Conservation (phyloP, 2,888 invertebrate species). For the Diarsia dahlii region DNA sequence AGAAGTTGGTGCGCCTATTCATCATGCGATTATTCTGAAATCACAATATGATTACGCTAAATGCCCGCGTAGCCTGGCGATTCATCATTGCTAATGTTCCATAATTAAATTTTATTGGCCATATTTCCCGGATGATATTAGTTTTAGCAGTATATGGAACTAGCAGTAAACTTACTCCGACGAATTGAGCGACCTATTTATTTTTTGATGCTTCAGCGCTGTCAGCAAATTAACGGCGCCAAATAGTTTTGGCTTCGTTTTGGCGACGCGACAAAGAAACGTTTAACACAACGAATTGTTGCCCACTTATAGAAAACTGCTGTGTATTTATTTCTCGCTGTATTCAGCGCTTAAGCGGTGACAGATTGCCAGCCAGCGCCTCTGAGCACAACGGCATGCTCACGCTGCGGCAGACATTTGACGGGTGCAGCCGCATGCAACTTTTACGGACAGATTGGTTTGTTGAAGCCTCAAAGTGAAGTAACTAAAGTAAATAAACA, state of each 20-base stretch:
- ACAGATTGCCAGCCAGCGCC: slow-evolving; percentile 49
- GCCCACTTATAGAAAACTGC: slow-evolving; percentile 57
- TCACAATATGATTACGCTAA: slow-evolving; percentile 86
- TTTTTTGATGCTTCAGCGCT: slow-evolving; percentile 42
- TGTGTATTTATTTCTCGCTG: slow-evolving; percentile 54
- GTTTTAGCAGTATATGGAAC: slow-evolving; percentile 63
- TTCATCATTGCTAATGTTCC: slow-evolving; percentile 83
- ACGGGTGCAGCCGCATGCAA: slow-evolving; percentile 48
- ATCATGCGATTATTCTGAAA: slow-evolving; percentile 86
- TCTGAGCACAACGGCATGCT: slow-evolving; percentile 14
- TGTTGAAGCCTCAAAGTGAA: slow-evolving; percentile 36
- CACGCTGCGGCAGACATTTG: slow-evolving; percentile 50
- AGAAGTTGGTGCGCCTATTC: slow-evolving; percentile 78
- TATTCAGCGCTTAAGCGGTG: slow-evolving; percentile 55
- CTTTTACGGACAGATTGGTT: slow-evolving; percentile 42
- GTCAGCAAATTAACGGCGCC: slow-evolving; percentile 62
- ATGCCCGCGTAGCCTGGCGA: slow-evolving; percentile 76
- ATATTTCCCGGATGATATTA: slow-evolving; percentile 72
- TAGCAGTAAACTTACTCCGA: slow-evolving; percentile 47
- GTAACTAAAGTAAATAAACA: neutral
- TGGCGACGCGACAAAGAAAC: slow-evolving; percentile 52
- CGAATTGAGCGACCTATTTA: slow-evolving; percentile 54
- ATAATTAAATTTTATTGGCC: slow-evolving; percentile 85
- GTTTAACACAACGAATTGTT: slow-evolving; percentile 51
- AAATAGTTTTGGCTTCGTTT: slow-evolving; percentile 61